Evolutionary conservation across 2,113 vertebrate species (phyloP).

Genomic region (Alosa alosa): DNA sequence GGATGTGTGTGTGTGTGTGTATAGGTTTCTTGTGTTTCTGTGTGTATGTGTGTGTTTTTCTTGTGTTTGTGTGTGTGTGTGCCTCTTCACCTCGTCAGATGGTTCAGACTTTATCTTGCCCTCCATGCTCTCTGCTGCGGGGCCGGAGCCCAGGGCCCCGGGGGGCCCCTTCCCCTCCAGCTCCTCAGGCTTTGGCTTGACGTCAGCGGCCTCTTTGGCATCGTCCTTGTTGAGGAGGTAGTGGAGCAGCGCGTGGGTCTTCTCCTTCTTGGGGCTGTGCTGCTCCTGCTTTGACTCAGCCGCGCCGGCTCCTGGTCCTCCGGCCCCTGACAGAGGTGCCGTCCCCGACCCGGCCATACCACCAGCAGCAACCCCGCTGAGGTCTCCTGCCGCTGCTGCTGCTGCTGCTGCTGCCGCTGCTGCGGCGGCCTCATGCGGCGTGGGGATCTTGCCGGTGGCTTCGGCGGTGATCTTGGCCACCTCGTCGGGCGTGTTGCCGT

Average conservation of each 20-base stretch:
- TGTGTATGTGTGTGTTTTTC: not conserved
- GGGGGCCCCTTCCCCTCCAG: conserved; percentile 67
- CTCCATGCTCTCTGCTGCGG: conserved; percentile 73
- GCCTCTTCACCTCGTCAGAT: conserved; percentile 78
- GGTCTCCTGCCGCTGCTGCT: conserved; percentile 52
- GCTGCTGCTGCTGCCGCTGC: conserved; percentile 63
- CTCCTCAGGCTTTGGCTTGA: conserved; percentile 85
- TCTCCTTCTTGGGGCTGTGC: conserved; percentile 93
- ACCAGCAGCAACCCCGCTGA: not conserved
- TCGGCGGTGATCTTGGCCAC: conserved; percentile 96
- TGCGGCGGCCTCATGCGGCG: conserved; percentile 54
- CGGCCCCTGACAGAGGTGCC: conserved; percentile 72
- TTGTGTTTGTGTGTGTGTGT: not conserved
- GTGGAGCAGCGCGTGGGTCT: conserved; percentile 87
- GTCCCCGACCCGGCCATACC: not conserved
- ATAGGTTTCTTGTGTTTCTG: not conserved
- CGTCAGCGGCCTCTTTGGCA: conserved; percentile 78
- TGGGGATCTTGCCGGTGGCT: conserved; percentile 87
- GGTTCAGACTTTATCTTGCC: conserved; percentile 86
- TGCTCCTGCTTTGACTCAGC: conserved; percentile 84
- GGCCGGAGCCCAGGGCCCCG: conserved; percentile 54
- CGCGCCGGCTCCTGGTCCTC: not conserved
- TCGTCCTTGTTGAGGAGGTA: conserved; percentile 95
- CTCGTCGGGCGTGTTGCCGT: conserved; percentile 96
- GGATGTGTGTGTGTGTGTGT: too few relatives aligned